These are phyloP conservation scores for Coptodon rendalli DNA, from an alignment of 2,113 vertebrate genomes.

Conservation along the genomic window DNA sequence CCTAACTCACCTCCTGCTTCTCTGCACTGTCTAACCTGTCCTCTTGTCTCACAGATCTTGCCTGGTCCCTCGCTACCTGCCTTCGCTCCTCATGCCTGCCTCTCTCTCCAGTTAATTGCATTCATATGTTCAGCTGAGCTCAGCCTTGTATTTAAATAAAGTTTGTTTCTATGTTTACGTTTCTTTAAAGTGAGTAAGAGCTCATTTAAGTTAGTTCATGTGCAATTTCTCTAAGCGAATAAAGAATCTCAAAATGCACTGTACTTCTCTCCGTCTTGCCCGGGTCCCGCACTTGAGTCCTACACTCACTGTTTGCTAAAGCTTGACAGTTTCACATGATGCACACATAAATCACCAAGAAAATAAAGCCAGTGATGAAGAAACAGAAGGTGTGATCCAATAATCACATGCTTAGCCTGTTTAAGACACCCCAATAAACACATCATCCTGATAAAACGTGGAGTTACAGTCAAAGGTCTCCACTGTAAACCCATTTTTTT, in stretches of 20 bases:
- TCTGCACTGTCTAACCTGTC: background rate
- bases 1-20: background rate
- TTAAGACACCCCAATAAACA: background rate
- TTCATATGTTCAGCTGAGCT: background rate
- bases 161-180: background rate
- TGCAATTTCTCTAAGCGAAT: background rate
- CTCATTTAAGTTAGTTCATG: background rate
- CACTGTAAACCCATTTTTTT: background rate
- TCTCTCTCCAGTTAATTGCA: background rate
- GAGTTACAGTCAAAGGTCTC: background rate
- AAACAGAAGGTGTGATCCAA: background rate
- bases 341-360: background rate
- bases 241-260: background rate
- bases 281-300: rapidly evolving
- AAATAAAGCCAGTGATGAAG: background rate
- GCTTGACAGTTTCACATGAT: background rate
- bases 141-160: background rate
- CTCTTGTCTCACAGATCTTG: background rate
- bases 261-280: background rate
- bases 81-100: background rate
- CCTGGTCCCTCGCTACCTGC: background rate
- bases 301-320: background rate
- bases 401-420: background rate
- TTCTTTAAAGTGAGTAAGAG: background rate
- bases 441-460: background rate